These are phyloP conservation scores for Dryobates pubescens DNA, from an alignment of 2,797 vertebrate species.

Conservation along the genomic window DNA sequence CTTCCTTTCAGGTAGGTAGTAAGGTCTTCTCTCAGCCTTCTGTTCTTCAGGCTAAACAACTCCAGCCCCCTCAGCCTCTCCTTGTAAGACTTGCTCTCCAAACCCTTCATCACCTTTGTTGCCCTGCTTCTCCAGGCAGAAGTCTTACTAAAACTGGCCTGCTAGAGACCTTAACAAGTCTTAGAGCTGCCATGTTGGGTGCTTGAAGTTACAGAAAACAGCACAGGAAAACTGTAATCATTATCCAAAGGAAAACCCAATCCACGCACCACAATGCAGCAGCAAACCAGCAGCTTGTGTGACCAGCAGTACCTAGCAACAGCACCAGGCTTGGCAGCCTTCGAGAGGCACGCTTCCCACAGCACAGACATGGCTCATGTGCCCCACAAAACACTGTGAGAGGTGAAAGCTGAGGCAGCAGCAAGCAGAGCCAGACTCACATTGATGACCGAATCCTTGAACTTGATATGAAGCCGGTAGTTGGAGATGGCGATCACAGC, in stretches of 20 bases:
- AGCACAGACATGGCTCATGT: neutral
- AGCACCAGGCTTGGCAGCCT: neutral
- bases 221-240: neutral
- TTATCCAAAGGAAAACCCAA: neutral
- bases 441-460: constrained; percentile 97
- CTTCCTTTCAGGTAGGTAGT: too few relatives aligned
- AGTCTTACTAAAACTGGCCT: neutral
- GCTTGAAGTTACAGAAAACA: neutral
- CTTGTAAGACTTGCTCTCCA: too few relatives aligned
- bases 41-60: too few relatives aligned
- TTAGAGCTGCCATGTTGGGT: neutral
- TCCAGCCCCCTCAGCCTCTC: too few relatives aligned
- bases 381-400: neutral
- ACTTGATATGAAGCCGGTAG: constrained; percentile 98
- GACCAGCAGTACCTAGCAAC: neutral
- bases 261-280: neutral
- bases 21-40: too few relatives aligned
- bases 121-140: neutral
- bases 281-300: neutral
- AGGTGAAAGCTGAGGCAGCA: neutral
- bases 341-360: neutral
- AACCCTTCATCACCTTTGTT: too few relatives aligned
- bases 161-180: neutral
- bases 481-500: constrained; percentile 98
- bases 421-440: constrained; percentile 79